Base-by-base conservation (phyloP, 1,140 invertebrate genomes). In the Aphis gossypii region DNA sequence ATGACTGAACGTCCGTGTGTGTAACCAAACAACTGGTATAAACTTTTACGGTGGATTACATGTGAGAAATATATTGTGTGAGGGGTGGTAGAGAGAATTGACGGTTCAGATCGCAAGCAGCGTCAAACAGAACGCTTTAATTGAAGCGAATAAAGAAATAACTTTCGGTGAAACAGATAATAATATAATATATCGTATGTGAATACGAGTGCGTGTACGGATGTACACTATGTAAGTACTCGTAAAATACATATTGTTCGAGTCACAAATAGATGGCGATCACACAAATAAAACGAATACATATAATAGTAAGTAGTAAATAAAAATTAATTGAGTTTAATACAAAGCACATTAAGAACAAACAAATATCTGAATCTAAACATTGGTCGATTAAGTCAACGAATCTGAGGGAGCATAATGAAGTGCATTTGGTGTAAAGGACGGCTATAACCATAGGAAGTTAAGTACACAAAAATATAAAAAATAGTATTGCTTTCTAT, bases 1-100 rank as follows among this genome's bases (percentile, higher is more conserved):
- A 89, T 51, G n/a, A 88, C 44, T 48, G 23, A 25, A 35, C 14
- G 5, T 76, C 14, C 60, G n/a, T 76, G 30, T n/a, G n/a, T n/a
- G 30, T 18, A n/a, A 18, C 30, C 60, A 76, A n/a, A 87, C 86
- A 48, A 88, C 87, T 88, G 46, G 48, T 30, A 60, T 25, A 60
- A 90, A 90, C 88, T 90, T 90, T 90, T 25, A 30, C 8, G 30
- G 35, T 35, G 88, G 88, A 90, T 90, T 90, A 41, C n/a, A 35
- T 20, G 46, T 68, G 23, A 7, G n/a, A n/a, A 88, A 88, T 68
- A 68, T n/a, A 68, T 68, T n/a, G n/a, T 76, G 14, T n/a, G 18
- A 76, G 30, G 11, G 60, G 30, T 60, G n/a, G n/a, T n/a, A n/a
- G 30, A 76, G 2, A 8, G 46, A 35, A 9, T 21, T 35, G 23